Base-by-base conservation (phyloP, 1,140 invertebrate genomes). In the Sarcophaga bullata region DNA sequence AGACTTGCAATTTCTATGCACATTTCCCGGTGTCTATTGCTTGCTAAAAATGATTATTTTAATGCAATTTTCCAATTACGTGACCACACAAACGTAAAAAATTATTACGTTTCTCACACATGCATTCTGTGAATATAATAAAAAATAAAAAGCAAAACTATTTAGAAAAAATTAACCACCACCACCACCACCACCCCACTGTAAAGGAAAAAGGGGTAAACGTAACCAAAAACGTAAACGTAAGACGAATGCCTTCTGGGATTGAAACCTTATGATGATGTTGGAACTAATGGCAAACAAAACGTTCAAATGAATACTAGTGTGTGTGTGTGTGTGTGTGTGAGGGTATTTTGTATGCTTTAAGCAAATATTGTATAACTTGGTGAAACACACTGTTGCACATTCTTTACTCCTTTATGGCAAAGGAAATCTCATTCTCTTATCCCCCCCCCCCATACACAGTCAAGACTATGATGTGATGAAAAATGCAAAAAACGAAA, bases 31-130 rank as follows among this genome's bases (percentile, higher is more conserved):
- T 37, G 25, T 37, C 25, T 37, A 37, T 37, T 37, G 25, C 13
- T 17, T 62, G 58, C 0, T 10, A 76, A 78, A 78, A 78, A 78
- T 52, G 7, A 78, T 78, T 78, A 78, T 15, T 78, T 78, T 78
- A 78, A 78, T 78, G 75, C 75, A 78, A 78, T 78, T 78, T 78
- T 49, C n/a, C 75, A 50, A 52, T 37, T 49, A 78, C 75, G 48
- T 78, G 75, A 25, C 49, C 75, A 78, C 75, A 78, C 48, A 78
- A 25, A 78, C 50, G 75, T 78, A 78, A 17, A 78, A 78, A 78
- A 78, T 78, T 78, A 78, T 78, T 50, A 78, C n/a, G 50, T 11
- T 52, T 48, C 48, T 11, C 50, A 8, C 25, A 17, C 8, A 68
- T 19, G 5, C 6, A 68, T 7, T 19, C 17, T 13, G 13, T 10